phyloP scores from a whole-genome alignment of 1,140 invertebrate species.

The Choristoneura fumiferana region DNA sequence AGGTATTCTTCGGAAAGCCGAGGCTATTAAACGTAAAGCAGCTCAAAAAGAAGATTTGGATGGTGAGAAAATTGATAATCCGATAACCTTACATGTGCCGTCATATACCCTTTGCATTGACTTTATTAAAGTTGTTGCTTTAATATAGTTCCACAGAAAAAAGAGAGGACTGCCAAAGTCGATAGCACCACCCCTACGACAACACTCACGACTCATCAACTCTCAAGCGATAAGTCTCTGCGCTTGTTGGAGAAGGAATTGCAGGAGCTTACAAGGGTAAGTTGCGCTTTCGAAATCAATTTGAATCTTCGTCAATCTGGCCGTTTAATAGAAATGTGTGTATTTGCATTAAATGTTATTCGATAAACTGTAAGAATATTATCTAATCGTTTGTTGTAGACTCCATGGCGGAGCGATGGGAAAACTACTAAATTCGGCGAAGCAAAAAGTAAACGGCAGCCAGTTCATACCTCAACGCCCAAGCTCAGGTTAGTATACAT shows the following conservation, averaged over 20 bases:
- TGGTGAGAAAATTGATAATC: conserved; percentile 15
- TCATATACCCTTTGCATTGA: too few relatives aligned
- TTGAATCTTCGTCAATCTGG: too few relatives aligned
- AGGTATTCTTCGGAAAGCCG: conserved; percentile 52
- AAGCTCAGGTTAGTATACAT: neutral
- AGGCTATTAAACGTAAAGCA: conserved; percentile 57
- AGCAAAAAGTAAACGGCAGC: conserved; percentile 1
- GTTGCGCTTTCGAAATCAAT: too few relatives aligned
- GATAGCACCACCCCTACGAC: conserved; percentile 37
- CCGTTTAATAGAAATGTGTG: too few relatives aligned
- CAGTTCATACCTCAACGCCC: conserved; percentile 3
- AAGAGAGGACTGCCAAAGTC: conserved; percentile 38
- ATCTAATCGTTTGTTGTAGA: conserved; percentile 37
- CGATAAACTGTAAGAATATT: too few relatives aligned
- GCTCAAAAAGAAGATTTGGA: conserved; percentile 20
- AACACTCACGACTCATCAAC: conserved; percentile 18
- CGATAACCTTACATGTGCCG: too few relatives aligned
- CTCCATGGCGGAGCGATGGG: conserved; percentile 15
- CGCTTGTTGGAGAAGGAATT: conserved; percentile 69
- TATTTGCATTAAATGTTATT: neutral
- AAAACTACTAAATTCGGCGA: neutral
- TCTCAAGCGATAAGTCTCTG: conserved; percentile 64
- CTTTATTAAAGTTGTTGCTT: neutral
- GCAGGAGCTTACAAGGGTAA: conserved; percentile 72
- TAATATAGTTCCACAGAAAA: conserved; percentile 33